Base-by-base conservation (phyloP, 2,797 vertebrate genomes). In the Xiphorhynchus erythropygius region DNA sequence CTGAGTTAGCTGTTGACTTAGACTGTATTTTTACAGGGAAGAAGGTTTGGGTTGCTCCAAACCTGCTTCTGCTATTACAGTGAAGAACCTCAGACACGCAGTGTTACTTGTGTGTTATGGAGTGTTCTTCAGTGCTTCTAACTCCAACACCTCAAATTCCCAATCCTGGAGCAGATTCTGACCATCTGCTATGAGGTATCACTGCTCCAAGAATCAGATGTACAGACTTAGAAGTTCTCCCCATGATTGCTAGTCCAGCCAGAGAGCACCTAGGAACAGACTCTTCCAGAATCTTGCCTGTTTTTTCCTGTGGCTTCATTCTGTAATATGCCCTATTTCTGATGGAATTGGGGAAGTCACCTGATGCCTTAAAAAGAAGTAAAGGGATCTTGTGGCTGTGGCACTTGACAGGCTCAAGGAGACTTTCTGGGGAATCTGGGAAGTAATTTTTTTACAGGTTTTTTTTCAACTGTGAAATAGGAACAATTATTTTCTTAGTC, bases 401-500 rank as follows among this genome's bases (percentile, higher is more conserved):
- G 39, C 39, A 37, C 47, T 71, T 57, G 32, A 47, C 23, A 82
- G 10, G 57, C 19, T 82, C 32, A 47, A 76, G 42, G 63, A 89
- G 25, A 74, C 17, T 80, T 91, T 82, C 44, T 89, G 78, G 25
- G 33, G 32, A 84, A 84, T 84, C 33, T 87, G 86, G 70, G 35
- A 91, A 84, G 32, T 59, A 0, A 30, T 65, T 1, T 30, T 69
- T 65, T n/a, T 1, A 33, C 6, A 47, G 30, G 39, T 39, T 39
- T 39, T 39, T 75, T 79, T 68, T 52, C 5, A 57, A 12, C 52
- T 91, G 18, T 65, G 55, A 88, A 90, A 81, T 57, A 28, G 62
- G 76, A 88, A 75, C 46, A 78, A 81, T 86, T 5, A 87, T 57
- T 91, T 91, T 65, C 82, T 89, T 75, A 64, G 62, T 86, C 77